Evolutionary conservation across 2,888 invertebrate species (phyloP).

Genomic region (Diaphora mendica): DNA sequence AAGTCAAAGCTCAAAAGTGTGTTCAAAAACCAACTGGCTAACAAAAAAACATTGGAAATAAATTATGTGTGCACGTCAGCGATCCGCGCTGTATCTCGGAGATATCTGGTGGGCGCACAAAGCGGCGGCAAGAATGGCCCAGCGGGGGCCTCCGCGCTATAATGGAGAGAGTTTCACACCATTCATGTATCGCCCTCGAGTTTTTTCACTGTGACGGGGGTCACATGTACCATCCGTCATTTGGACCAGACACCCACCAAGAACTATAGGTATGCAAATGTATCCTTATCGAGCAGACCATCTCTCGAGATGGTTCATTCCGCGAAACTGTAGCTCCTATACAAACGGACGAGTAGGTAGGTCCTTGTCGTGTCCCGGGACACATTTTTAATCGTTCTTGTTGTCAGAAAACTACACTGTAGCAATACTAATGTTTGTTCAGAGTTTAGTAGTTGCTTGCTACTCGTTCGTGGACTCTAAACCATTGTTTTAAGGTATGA

Average conservation of each 20-base stretch:
- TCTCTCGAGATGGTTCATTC: slow-evolving; percentile 16
- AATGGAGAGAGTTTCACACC: slow-evolving; percentile 77
- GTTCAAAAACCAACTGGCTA: slow-evolving; percentile 63
- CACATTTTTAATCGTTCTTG: slow-evolving; percentile 6
- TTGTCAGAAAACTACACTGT: slow-evolving; percentile 16
- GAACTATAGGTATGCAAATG: slow-evolving; percentile 62
- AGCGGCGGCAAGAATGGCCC: slow-evolving; percentile 70
- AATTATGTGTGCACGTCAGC: slow-evolving; percentile 73
- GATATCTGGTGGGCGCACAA: slow-evolving; percentile 66
- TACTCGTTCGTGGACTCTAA: slow-evolving; percentile 21
- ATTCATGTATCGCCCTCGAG: slow-evolving; percentile 69
- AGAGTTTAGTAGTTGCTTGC: slow-evolving; percentile 21
- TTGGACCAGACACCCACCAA: slow-evolving; percentile 48
- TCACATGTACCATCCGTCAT: slow-evolving; percentile 72
- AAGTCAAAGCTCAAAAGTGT: slow-evolving; percentile 61
- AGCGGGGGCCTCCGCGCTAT: slow-evolving; percentile 71
- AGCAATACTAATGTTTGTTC: slow-evolving; percentile 27
- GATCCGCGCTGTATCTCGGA: slow-evolving; percentile 55
- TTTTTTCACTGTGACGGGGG: slow-evolving; percentile 70
- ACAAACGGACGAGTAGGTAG: slow-evolving; percentile 9
- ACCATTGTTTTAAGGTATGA: slow-evolving; percentile 32
- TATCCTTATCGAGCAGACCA: slow-evolving; percentile 35
- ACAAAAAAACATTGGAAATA: slow-evolving; percentile 71
- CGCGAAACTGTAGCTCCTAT: slow-evolving; percentile 2
- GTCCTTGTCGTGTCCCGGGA: background rate